A percentile compares a stretch with the other conserved stretches of the same genome.
Evolutionary conservation across 2,888 invertebrate species (phyloP).

Genomic region (Fragum fragum): DNA sequence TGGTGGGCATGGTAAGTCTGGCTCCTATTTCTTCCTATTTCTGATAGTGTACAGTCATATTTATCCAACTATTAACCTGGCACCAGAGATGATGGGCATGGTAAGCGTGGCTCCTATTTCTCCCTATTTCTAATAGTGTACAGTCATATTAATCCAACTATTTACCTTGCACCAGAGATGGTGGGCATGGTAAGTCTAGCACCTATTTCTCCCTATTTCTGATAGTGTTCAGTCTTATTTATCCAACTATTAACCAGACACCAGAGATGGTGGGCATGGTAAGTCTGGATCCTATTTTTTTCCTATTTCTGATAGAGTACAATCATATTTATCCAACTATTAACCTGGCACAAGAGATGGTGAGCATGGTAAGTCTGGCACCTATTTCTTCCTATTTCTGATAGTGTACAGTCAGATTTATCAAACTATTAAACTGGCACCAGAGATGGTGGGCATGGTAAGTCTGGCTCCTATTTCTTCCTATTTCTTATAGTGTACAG

Average conservation of each 20-base stretch:
- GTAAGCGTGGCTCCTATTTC: slow-evolving; percentile 94
- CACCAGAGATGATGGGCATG: slow-evolving; percentile 93
- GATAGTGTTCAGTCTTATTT: slow-evolving; percentile 91
- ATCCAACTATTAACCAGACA: slow-evolving; percentile 87
- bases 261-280: not conserved
- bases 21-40: slow-evolving; percentile 97
- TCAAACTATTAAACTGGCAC: slow-evolving; percentile 92
- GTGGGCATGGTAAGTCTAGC: slow-evolving; percentile 96
- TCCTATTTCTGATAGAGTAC: slow-evolving; percentile 95
- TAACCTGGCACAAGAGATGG: slow-evolving; percentile 96
- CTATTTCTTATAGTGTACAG: slow-evolving; percentile 95
- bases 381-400: slow-evolving; percentile 95
- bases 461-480: slow-evolving; percentile 97
- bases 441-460: slow-evolving; percentile 96
- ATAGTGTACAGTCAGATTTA: slow-evolving; percentile 91
- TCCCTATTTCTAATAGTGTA: slow-evolving; percentile 96
- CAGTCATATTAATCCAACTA: slow-evolving; percentile 88
- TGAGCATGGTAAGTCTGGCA: slow-evolving; percentile 97
- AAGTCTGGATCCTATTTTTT: slow-evolving; percentile 89
- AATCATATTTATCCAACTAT: slow-evolving; percentile 89
- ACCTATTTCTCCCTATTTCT: slow-evolving; percentile 94
- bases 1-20: slow-evolving; percentile 96
- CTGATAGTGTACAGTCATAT: slow-evolving; percentile 92
- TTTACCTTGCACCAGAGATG: slow-evolving; percentile 97
- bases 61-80: slow-evolving; percentile 91